Conservation (phyloP, 2,113 vertebrate genomes). For the Cottus gobio region DNA sequence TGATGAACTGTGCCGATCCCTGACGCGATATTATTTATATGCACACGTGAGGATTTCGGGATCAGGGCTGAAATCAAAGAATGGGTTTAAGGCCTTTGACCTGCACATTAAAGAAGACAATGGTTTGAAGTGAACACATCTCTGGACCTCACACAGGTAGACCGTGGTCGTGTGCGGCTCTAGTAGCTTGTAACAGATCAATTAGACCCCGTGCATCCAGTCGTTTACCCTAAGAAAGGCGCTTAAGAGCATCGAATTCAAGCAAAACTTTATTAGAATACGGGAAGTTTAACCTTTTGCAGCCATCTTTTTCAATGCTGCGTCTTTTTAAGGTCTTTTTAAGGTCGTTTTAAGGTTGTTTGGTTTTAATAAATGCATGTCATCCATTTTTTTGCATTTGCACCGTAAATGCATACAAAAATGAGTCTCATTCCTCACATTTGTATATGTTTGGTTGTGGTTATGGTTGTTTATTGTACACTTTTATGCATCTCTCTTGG, state of each 20-base stretch:
- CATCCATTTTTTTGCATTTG: background rate
- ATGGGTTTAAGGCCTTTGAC: slow-evolving; percentile 33
- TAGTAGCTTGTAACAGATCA: background rate
- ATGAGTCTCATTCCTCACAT: background rate
- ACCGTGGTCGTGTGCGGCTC: background rate
- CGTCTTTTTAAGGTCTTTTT: no score
- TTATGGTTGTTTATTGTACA: background rate
- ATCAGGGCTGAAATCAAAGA: slow-evolving; percentile 30
- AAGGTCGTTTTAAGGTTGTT: no score
- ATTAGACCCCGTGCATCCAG: background rate
- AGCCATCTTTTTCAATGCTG: background rate
- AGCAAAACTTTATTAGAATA: background rate
- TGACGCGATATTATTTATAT: slow-evolving; percentile 52
- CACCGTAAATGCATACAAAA: background rate
- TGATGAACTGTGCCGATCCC: slow-evolving; percentile 54
- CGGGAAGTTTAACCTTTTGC: background rate
- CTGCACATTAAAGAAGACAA: slow-evolving; percentile 26
- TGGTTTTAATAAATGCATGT: no score
- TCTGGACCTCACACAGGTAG: background rate
- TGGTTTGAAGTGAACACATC: background rate
- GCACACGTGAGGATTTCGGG: slow-evolving; percentile 46
- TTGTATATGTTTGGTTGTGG: background rate
- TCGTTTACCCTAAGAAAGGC: background rate
- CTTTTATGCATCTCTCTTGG: background rate
- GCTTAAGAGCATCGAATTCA: background rate